These are phyloP conservation scores for Chaunax sp. DNA, from an alignment of 2,797 vertebrate species.

Conservation along the genomic window DNA sequence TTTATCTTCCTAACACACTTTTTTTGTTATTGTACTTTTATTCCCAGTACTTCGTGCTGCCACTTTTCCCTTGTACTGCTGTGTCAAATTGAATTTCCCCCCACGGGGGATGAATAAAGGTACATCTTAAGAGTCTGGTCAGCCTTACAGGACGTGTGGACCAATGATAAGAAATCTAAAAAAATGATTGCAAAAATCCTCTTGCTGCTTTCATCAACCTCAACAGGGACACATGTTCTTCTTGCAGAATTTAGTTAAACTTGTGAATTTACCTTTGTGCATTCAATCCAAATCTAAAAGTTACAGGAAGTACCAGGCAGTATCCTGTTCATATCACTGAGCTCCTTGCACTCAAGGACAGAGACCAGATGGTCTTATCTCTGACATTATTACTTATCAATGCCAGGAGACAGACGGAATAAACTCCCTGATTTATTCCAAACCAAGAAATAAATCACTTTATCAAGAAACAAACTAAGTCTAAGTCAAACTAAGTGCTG, in stretches of 20 bases:
- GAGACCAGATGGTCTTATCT: conserved; percentile 69
- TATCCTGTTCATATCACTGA: conserved; percentile 31
- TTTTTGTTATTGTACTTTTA: no score
- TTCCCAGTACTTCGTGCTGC: no score
- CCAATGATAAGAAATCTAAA: conserved; percentile 5
- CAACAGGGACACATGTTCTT: background rate
- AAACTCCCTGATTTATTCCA: conserved; percentile 12
- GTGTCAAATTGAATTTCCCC: no score
- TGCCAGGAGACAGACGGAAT: conserved; percentile 23
- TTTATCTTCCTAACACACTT: no score
- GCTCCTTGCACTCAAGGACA: conserved; percentile 49
- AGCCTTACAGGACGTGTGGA: background rate
- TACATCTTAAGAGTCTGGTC: background rate
- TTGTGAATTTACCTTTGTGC: background rate
- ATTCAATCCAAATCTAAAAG: conserved; percentile 9
- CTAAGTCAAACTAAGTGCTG: background rate
- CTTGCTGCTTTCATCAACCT: background rate
- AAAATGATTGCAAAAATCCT: background rate
- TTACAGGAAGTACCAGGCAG: conserved; percentile 15
- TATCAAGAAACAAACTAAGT: background rate
- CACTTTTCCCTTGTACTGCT: no score
- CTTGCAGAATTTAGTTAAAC: background rate
- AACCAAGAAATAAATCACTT: conserved; percentile 13
- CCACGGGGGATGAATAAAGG: no score
- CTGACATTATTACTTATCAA: conserved; percentile 60